Evolutionary conservation across 2,797 vertebrate species (phyloP).

Genomic region (Lepus oiostolus): DNA sequence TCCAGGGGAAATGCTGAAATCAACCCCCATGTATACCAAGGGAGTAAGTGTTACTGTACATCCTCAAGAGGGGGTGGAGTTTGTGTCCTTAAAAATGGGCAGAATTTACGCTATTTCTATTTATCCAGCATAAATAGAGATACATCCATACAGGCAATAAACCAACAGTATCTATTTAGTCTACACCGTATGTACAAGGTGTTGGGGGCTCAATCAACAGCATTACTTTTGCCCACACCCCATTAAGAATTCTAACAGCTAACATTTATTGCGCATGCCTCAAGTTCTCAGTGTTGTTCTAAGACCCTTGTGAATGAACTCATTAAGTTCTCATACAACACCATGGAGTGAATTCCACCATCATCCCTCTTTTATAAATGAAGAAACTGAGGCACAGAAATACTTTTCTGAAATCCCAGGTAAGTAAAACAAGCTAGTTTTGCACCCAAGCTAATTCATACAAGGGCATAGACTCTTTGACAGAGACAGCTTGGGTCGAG

Average conservation of each 20-base stretch:
- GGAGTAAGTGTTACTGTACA: background rate
- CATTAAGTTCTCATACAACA: background rate
- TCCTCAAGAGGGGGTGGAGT: background rate
- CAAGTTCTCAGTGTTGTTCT: background rate
- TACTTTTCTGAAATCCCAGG: background rate
- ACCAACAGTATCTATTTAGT: background rate
- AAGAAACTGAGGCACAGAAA: background rate
- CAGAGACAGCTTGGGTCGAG: background rate
- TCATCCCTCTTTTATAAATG: background rate
- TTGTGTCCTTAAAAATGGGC: too few species aligned
- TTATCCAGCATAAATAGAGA: background rate
- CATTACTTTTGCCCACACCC: background rate
- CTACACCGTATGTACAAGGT: background rate
- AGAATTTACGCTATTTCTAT: background rate
- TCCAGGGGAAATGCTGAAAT: too few species aligned
- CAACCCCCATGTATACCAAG: too few species aligned
- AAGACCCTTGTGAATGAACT: background rate
- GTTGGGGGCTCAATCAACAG: background rate
- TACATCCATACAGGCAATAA: background rate
- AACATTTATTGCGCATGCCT: background rate
- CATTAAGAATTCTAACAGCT: background rate
- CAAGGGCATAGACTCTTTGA: too few species aligned
- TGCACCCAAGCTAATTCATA: too few species aligned
- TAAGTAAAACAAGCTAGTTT: background rate
- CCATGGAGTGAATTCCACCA: background rate